Percentiles rank a stretch among this genome's conserved stretches.
These are phyloP conservation scores for Drosophila antonietae DNA, from an alignment of 2,888 invertebrate species.

Conservation along the genomic window DNA sequence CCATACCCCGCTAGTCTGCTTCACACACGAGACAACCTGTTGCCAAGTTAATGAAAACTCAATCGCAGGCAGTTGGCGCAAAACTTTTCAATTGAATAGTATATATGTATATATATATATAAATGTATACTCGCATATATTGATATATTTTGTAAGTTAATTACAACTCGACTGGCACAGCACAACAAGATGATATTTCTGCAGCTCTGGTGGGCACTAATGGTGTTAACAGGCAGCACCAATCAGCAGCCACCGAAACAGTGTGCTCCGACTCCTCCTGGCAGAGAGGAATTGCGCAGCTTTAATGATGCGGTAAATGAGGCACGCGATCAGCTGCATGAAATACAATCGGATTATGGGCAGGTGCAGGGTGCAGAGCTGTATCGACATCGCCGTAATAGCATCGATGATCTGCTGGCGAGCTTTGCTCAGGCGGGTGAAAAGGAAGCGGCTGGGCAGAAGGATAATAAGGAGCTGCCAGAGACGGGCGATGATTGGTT, in stretches of 20 bases:
- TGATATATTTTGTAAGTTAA: slow-evolving; percentile 30
- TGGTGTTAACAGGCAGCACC: slow-evolving; percentile 42
- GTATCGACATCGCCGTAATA: slow-evolving; percentile 59
- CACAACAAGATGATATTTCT: slow-evolving; percentile 50
- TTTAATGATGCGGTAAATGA: slow-evolving; percentile 65
- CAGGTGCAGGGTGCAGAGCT: slow-evolving; percentile 28
- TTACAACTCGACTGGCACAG: neutral
- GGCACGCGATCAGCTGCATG: slow-evolving; percentile 52
- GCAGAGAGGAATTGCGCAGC: slow-evolving; percentile 48
- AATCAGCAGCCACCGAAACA: neutral
- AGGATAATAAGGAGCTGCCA: slow-evolving; percentile 41
- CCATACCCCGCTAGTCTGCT: neutral
- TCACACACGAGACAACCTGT: slow-evolving; percentile 50
- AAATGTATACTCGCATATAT: slow-evolving; percentile 8
- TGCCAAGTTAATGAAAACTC: slow-evolving; percentile 56
- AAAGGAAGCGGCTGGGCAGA: slow-evolving; percentile 5
- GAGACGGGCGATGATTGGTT: slow-evolving; percentile 71
- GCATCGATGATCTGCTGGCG: slow-evolving; percentile 70
- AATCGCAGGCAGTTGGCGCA: slow-evolving; percentile 38
- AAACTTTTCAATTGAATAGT: slow-evolving; percentile 47
- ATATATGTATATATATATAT: neutral
- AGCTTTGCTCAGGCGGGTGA: slow-evolving; percentile 50
- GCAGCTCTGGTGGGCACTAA: slow-evolving; percentile 69
- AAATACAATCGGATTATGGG: slow-evolving; percentile 37
- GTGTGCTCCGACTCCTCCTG: neutral